phyloP scores from a whole-genome alignment of 1,140 invertebrate genomes.

The Drosophila varians region DNA sequence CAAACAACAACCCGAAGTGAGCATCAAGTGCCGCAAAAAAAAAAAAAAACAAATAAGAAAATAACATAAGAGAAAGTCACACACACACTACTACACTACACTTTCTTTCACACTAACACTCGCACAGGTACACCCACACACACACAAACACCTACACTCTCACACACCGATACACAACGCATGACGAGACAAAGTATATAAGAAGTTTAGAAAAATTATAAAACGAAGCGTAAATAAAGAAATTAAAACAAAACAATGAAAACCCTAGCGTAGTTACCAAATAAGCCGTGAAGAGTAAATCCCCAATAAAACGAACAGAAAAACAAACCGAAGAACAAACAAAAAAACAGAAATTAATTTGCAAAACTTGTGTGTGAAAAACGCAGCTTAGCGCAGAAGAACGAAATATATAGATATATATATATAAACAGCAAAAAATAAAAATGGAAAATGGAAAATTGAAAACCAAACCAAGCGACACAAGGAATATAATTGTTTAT shows the following conservation, averaged over 20 bases:
- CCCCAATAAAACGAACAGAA: conserved; percentile 51
- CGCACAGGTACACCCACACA: conserved; percentile 60
- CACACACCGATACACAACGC: conserved; percentile 62
- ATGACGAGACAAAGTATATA: conserved; percentile 77
- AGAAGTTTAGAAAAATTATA: conserved; percentile 81
- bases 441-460: background rate
- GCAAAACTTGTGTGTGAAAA: conserved; percentile 63
- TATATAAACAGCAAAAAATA: conserved; percentile 32
- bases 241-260: conserved; percentile 54
- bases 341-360: conserved; percentile 50
- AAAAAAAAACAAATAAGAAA: too few relatives aligned
- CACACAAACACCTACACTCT: conserved; percentile 42
- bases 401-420: conserved; percentile 37
- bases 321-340: conserved; percentile 33
- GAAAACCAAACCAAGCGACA: conserved; percentile 53
- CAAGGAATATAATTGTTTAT: conserved; percentile 78
- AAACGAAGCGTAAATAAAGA: conserved; percentile 59
- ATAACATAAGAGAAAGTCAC: conserved; percentile 19
- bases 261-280: conserved; percentile 77
- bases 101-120: conserved; percentile 52
- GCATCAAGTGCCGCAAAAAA: conserved; percentile 18
- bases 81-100: conserved; percentile 57
- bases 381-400: conserved; percentile 43
- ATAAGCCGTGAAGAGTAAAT: conserved; percentile 67
- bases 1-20: conserved; percentile 40